Percentiles rank a stretch among this genome's conserved stretches.
These are phyloP conservation scores for Tyto alba DNA, from an alignment of 2,113 vertebrate genomes.

Conservation along the genomic window DNA sequence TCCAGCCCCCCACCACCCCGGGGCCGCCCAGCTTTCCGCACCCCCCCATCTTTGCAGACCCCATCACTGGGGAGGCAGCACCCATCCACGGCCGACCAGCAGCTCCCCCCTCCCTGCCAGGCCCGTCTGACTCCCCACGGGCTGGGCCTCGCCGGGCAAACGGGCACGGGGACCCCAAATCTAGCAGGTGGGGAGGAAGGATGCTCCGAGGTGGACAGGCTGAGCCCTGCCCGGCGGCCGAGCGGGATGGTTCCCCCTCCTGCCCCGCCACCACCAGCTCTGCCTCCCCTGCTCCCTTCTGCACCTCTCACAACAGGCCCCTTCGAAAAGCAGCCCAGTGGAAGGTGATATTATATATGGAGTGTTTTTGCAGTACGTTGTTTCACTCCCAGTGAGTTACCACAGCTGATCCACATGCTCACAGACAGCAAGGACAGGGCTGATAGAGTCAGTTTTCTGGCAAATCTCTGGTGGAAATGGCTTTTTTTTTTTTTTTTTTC, in stretches of 20 bases:
- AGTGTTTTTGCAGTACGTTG: rapidly evolving
- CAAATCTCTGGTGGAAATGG: background rate
- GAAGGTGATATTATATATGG: rapidly evolving
- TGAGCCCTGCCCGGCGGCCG: background rate
- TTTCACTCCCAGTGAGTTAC: background rate
- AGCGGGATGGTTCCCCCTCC: rapidly evolving
- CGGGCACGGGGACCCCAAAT: rapidly evolving
- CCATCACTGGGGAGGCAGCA: background rate
- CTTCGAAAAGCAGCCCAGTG: background rate
- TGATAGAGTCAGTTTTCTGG: background rate
- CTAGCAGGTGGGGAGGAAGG: background rate
- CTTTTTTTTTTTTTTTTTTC: background rate
- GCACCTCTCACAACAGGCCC: background rate
- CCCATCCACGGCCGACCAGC: rapidly evolving
- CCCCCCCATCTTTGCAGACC: rapidly evolving
- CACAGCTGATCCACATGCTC: background rate
- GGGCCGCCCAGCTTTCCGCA: background rate
- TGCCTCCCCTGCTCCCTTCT: rapidly evolving
- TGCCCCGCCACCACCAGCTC: too few species aligned
- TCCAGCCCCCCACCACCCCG: rapidly evolving
- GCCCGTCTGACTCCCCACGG: rapidly evolving
- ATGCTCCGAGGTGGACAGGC: background rate
- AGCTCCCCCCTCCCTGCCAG: background rate
- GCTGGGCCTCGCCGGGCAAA: rapidly evolving
- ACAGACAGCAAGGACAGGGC: background rate